Conservation (phyloP, 2,888 invertebrate genomes). For the Trichopoda pennipes region DNA sequence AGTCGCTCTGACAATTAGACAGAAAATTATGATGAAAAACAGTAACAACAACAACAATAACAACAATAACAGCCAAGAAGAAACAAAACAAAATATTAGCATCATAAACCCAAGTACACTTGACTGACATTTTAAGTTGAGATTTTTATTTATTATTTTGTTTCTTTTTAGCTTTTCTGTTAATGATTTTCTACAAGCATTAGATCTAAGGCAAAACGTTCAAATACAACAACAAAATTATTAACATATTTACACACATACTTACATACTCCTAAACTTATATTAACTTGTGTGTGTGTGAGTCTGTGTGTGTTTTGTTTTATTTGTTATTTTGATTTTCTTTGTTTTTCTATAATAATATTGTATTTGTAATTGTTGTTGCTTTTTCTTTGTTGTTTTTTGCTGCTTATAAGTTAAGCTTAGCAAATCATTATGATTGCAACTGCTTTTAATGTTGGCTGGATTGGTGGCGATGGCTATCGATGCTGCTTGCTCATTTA, state of each 20-base stretch:
- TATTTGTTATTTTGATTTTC: slow-evolving; percentile 53
- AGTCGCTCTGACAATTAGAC: slow-evolving; percentile 39
- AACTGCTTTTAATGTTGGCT: slow-evolving; percentile 59
- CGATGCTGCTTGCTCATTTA: slow-evolving; percentile 23
- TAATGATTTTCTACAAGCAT: background rate
- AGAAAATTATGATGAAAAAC: slow-evolving; percentile 32
- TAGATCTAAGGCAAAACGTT: slow-evolving; percentile 32
- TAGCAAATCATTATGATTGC: slow-evolving; percentile 56
- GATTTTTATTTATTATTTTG: slow-evolving; percentile 22
- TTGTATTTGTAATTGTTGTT: slow-evolving; percentile 33
- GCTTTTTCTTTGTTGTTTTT: slow-evolving; percentile 32
- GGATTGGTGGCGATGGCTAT: slow-evolving; percentile 10
- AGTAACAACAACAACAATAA: too few relatives aligned
- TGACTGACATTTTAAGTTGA: slow-evolving; percentile 64
- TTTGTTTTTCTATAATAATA: slow-evolving; percentile 46
- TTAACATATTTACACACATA: slow-evolving; percentile 6
- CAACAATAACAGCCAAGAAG: too few relatives aligned
- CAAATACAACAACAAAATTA: background rate
- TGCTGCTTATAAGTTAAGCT: slow-evolving; percentile 50
- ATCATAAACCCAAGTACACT: slow-evolving; percentile 65
- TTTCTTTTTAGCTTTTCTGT: slow-evolving; percentile 30
- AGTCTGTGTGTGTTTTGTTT: slow-evolving; percentile 42
- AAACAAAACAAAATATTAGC: slow-evolving; percentile 52
- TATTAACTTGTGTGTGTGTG: slow-evolving; percentile 3
- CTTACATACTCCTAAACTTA: background rate